Evolutionary conservation across 2,888 invertebrate species (phyloP), one percentile per base, ranked within the genome.

Genomic region (Lepidochrysops patricia): DNA sequence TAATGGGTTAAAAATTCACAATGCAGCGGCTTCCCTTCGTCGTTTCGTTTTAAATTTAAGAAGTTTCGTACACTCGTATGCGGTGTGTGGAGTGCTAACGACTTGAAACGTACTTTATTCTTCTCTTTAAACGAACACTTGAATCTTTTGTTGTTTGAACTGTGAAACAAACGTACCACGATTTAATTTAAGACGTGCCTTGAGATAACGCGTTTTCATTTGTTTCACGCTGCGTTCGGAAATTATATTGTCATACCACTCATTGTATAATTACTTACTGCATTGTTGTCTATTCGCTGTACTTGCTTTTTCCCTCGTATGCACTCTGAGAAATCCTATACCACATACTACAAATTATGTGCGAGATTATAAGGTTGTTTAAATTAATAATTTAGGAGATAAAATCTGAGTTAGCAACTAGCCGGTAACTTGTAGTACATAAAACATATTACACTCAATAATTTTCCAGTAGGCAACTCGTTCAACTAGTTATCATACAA

Each of bases 31-130:
- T 57, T 50, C 74, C 80, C 79, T 83, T 82, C 80, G 79, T 77
- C 70, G 70, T 79, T 75, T 80, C 80, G 80, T 79, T 78, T 82
- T 75, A 76, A 79, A 80, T 80, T 82, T 73, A 74, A 73, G 77
- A 84, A 84, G 79, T 84, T 86, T 82, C 82, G 82, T 84, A 80
- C 82, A 76, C 80, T 80, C 76, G 80, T 80, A 75, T 72, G 75
- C 66, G 68, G 69, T 68, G 75, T 72, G 74, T 72, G 69, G 73
- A 78, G 79, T 74, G 72, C 76, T 77, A 75, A 77, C 80, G 78
- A 78, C 75, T 79, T 80, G 73, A 73, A 85, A 82, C 75, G 70
- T 80, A 70, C 86, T 84, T 70, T 67, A 69, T 66, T 66, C 73
- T 76, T 72, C 70, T 73, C 74, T 69, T 75, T 69, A 74, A 76